phyloP scores from a whole-genome alignment of 1,140 invertebrate species.

The Drosophila kepulauana region DNA sequence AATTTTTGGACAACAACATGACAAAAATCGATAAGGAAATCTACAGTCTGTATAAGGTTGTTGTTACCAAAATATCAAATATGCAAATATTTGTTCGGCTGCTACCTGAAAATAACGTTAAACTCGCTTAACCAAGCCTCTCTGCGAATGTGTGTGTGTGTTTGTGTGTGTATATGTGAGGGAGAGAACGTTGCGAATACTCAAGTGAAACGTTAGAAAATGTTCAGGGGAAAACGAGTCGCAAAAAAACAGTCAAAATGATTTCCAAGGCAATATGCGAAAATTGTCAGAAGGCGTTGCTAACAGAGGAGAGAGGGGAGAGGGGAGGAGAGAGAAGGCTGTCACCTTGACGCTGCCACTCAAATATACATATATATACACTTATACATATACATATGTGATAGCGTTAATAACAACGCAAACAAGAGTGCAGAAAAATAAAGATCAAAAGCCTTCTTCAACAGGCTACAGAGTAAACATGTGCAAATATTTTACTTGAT shows the following conservation, averaged over 20 bases:
- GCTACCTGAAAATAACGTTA: constrained; percentile 70
- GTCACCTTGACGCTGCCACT: constrained; percentile 66
- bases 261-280: constrained; percentile 67
- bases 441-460: constrained; percentile 78
- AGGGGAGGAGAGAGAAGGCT: constrained; percentile 46
- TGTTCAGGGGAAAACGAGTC: constrained; percentile 32
- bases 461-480: constrained; percentile 62
- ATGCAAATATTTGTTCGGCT: constrained; percentile 78
- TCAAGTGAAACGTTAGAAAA: constrained; percentile 61
- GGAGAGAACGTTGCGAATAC: constrained; percentile 35
- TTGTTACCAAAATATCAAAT: constrained; percentile 81
- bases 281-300: constrained; percentile 45
- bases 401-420: constrained; percentile 73
- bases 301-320: constrained; percentile 8
- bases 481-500: constrained; percentile 81
- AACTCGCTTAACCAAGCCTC: constrained; percentile 29
- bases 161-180: not conserved
- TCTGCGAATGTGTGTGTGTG: constrained; percentile 19
- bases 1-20: constrained; percentile 21
- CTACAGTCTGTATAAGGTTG: constrained; percentile 76
- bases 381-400: constrained; percentile 21
- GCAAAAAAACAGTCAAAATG: constrained; percentile 36
- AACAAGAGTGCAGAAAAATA: constrained; percentile 53
- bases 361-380: constrained; percentile 5
- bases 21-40: constrained; percentile 75